Evolutionary conservation across 2,113 vertebrate species (phyloP).

Genomic region (Callopanchax toddi): DNA sequence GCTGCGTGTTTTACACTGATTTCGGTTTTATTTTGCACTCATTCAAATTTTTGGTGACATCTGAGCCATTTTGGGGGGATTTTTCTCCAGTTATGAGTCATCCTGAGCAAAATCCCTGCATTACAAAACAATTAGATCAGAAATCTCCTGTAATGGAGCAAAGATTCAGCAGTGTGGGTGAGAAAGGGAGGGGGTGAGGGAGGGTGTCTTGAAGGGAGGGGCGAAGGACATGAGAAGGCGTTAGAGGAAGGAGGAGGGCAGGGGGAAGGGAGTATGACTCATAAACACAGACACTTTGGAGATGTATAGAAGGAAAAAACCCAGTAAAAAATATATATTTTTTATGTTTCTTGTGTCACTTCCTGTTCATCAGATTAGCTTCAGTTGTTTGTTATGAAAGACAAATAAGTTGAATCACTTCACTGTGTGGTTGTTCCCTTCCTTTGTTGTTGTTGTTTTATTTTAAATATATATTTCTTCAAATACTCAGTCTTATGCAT

Average conservation of each 20-base stretch:
- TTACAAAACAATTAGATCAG: constrained; percentile 77
- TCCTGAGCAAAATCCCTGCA: constrained; percentile 63
- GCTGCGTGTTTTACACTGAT: constrained; percentile 27
- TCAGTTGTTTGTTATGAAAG: constrained; percentile 28
- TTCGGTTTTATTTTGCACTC: constrained; percentile 43
- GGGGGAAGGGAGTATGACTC: constrained; percentile 60
- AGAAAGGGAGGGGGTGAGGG: constrained; percentile 47
- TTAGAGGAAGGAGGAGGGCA: constrained; percentile 30
- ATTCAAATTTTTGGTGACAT: constrained; percentile 51
- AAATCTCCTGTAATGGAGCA: constrained; percentile 66
- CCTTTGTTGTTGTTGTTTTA: neutral
- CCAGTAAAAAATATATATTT: constrained; percentile 3
- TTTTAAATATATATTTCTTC: constrained; percentile 15
- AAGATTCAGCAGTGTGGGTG: constrained; percentile 57
- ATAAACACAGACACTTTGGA: constrained; percentile 39
- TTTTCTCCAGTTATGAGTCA: constrained; percentile 72
- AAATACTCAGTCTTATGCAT: constrained; percentile 36
- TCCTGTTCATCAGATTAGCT: constrained; percentile 17
- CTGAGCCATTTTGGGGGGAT: constrained; percentile 42
- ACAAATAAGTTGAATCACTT: constrained; percentile 3
- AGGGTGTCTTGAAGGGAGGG: constrained; percentile 48
- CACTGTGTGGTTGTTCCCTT: neutral
- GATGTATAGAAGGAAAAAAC: neutral
- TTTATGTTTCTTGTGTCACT: constrained; percentile 16
- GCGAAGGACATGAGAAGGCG: constrained; percentile 34